Evolutionary conservation across 2,797 vertebrate genomes (phyloP).

Genomic region (Diplodus sargus): DNA sequence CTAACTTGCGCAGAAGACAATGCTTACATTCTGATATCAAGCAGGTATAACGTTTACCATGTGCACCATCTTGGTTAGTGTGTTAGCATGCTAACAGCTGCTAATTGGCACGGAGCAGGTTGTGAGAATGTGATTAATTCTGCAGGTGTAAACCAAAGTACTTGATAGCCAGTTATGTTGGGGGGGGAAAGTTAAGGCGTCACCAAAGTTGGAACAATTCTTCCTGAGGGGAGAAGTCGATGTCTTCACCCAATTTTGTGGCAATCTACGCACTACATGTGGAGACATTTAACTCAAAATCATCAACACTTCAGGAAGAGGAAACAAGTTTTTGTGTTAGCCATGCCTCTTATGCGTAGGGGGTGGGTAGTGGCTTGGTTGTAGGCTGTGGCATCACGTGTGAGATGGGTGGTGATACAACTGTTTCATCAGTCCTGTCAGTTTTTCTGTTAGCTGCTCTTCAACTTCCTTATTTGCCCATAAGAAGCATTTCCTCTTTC

Average conservation of each 20-base stretch:
- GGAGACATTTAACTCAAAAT: background rate
- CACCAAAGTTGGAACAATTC: too few species aligned
- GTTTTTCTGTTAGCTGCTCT: conserved; percentile 59
- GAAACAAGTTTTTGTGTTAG: conserved; percentile 26
- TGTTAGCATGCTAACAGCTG: too few species aligned
- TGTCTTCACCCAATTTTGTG: too few species aligned
- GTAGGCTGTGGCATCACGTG: conserved; percentile 32
- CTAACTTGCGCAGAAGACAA: too few species aligned
- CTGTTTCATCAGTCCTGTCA: conserved; percentile 65
- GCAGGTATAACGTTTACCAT: too few species aligned
- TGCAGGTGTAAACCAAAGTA: too few species aligned
- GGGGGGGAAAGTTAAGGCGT: too few species aligned
- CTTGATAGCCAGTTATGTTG: too few species aligned
- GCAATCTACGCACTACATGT: background rate
- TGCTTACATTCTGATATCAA: too few species aligned
- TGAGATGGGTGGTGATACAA: conserved; percentile 19
- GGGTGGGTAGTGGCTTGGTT: conserved; percentile 23
- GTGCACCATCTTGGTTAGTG: background rate
- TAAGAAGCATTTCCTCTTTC: conserved; percentile 76
- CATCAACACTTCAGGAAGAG: conserved; percentile 5
- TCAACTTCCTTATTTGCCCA: conserved; percentile 74
- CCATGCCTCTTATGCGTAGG: background rate
- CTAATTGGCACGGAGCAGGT: too few species aligned
- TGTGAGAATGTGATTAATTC: too few species aligned
- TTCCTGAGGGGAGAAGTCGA: too few species aligned